Conservation (phyloP, 2,888 invertebrate species). For the Hartigia nigra region DNA sequence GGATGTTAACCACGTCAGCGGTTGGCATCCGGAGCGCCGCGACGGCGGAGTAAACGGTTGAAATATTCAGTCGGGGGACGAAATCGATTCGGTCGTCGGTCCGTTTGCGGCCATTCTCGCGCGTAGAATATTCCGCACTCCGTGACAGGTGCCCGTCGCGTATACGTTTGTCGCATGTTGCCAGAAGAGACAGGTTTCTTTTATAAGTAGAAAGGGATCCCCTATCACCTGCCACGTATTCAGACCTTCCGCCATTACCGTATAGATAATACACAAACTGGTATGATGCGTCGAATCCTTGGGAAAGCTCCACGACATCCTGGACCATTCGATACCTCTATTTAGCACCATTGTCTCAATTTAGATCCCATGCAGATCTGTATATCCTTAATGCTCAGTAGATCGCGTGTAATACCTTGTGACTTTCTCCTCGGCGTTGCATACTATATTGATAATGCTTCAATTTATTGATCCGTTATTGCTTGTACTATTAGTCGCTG, state of each 20-base stretch:
- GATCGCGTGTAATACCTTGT: background rate
- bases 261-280: background rate
- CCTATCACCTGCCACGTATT: conserved; percentile 36
- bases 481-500: conserved; percentile 29
- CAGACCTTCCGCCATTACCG: background rate
- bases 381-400: conserved; percentile 7
- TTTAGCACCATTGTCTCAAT: conserved; percentile 42
- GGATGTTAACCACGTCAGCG: background rate
- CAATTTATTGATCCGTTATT: conserved; percentile 47
- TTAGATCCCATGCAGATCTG: conserved; percentile 20
- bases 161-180: conserved; percentile 23
- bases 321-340: background rate
- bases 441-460: conserved; percentile 49
- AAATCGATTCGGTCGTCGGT: conserved; percentile 17
- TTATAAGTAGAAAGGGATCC: background rate
- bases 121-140: conserved; percentile 27
- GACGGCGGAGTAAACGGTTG: background rate
- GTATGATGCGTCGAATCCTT: background rate
- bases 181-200: conserved; percentile 14
- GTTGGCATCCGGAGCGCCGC: background rate
- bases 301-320: background rate
- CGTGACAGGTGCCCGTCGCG: conserved; percentile 39
- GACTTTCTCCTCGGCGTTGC: background rate
- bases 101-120: conserved; percentile 5
- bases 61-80: conserved; percentile 10